Conservation (phyloP, 2,113 vertebrate species). For the Trochalopteron elliotii region DNA sequence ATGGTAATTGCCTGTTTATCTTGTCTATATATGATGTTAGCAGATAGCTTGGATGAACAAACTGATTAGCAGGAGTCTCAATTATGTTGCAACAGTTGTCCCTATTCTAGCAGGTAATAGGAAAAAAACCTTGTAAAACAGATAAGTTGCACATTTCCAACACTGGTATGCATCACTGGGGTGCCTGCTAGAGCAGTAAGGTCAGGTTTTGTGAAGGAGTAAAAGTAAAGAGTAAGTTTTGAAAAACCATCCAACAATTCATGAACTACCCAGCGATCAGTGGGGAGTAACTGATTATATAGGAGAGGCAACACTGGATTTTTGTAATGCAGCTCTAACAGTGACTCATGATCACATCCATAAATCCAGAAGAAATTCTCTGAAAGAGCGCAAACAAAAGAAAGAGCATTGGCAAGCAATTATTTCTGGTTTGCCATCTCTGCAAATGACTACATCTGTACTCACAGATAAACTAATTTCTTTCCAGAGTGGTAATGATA, state of each 20-base stretch:
- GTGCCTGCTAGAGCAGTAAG: background rate
- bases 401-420: background rate
- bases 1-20: conserved; percentile 50
- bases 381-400: background rate
- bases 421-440: conserved; percentile 5
- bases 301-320: background rate
- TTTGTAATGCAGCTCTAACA: background rate
- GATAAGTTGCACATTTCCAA: background rate
- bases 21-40: conserved; percentile 40
- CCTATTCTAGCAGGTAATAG: background rate
- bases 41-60: conserved; percentile 38
- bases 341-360: background rate
- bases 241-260: background rate
- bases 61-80: conserved; percentile 37
- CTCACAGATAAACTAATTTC: conserved; percentile 30
- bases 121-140: background rate
- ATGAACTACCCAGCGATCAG: background rate
- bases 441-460: conserved; percentile 9
- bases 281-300: background rate
- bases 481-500: background rate
- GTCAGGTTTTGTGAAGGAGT: background rate
- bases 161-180: background rate
- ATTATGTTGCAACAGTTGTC: background rate
- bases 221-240: background rate
- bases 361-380: background rate